Evolutionary conservation across 2,888 invertebrate species (phyloP), one percentile per base, ranked within the genome.

Genomic region (Trachelus tabidus): DNA sequence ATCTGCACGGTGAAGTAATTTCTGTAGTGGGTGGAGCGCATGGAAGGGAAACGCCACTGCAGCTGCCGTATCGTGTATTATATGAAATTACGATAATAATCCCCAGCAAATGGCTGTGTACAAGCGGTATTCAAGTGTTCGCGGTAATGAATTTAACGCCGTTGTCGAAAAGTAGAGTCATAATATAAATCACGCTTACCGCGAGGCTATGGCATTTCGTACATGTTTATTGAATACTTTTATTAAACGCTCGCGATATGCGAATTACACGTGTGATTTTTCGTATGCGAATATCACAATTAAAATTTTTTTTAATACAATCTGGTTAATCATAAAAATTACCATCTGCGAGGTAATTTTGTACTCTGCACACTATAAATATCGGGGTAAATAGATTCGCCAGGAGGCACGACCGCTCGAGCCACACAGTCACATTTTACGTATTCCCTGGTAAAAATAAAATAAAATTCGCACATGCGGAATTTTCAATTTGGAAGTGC

Each of bases 231-330:
- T 87, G 85, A 84, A 82, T 79, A 83, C 81, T 84, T 85, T 87
- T 84, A 86, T 87, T 86, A 85, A 88, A 87, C 85, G 86, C 84
- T 85, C 83, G 83, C 85, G 84, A 87, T 84, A 85, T 84, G 83
- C 82, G 78, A 56, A 56, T 56, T 56, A 56, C 9, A 56, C 23
- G 9, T 2, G 56, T 23, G 2, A 23, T 1, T 23, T 56, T 56
- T 40, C 40, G 4, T 6, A 40, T 40, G 15, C 15, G 40, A 40
- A 40, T 40, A 40, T 40, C 40, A 40, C 2, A 15, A 40, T 15
- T 6, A 40, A 1, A 15, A 40, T 15, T 40, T 40, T 15, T 15
- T 12, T 37, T 15, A 6, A 15, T 1, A 15, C 15, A 15, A 40
- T 40, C 6, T 6, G 15, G 15, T 6, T 40, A 6, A 40, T 15